phyloP scores from a whole-genome alignment of 2,888 invertebrate species.

The Lochmaea crataegi region DNA sequence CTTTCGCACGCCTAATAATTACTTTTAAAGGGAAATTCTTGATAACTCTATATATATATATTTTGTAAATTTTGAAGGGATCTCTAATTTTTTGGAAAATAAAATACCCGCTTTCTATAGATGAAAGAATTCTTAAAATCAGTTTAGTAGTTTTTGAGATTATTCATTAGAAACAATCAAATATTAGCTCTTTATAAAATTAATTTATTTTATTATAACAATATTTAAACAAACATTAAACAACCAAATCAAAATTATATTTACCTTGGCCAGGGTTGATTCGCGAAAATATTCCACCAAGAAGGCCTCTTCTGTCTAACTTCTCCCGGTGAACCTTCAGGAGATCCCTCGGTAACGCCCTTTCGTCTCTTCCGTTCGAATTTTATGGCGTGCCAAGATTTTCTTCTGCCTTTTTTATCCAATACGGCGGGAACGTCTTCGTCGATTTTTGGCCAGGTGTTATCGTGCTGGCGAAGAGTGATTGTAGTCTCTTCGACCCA shows the following conservation, averaged over 20 bases:
- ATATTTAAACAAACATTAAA: no score
- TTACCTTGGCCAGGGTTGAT: constrained; percentile 80
- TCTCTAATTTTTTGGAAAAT: no score
- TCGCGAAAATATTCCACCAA: constrained; percentile 91
- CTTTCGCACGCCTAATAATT: no score
- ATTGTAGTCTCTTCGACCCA: constrained; percentile 59
- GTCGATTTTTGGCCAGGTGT: constrained; percentile 55
- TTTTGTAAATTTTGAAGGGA: no score
- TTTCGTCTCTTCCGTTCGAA: constrained; percentile 64
- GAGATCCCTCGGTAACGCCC: constrained; percentile 57
- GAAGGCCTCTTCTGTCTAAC: constrained; percentile 80
- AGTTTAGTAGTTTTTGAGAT: no score
- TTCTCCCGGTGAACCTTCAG: constrained; percentile 59
- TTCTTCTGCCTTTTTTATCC: constrained; percentile 63
- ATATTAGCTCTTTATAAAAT: no score
- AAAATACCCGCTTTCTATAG: no score
- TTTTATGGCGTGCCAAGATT: constrained; percentile 65
- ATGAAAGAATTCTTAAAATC: no score
- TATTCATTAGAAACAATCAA: no score
- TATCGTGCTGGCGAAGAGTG: constrained; percentile 55
- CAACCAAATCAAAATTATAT: neutral
- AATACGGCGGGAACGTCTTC: constrained; percentile 55
- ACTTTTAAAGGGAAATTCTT: no score
- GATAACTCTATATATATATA: no score
- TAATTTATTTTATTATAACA: neutral